Conservation (phyloP, 2,797 vertebrate species). For the Neosilurus hyrtlii region DNA sequence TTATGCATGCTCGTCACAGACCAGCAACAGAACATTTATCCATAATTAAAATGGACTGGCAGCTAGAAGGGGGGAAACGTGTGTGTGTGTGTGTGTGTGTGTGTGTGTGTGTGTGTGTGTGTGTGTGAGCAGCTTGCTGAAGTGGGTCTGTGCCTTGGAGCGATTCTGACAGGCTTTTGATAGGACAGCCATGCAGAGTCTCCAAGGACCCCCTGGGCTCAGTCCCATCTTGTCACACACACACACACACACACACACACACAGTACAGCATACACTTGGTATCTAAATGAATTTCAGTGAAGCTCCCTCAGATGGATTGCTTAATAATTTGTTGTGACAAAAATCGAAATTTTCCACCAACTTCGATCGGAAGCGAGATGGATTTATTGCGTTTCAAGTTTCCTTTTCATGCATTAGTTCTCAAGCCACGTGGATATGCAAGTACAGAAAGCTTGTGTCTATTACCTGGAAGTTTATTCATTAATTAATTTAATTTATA, state of each 20-base stretch:
- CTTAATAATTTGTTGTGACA: conserved; percentile 8
- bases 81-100: conserved; percentile 20
- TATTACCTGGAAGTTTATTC: not conserved
- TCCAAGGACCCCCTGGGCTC: conserved; percentile 38
- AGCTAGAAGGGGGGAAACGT: conserved; percentile 30
- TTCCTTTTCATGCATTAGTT: not conserved
- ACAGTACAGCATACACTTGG: conserved; percentile 18
- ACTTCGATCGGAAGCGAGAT: not conserved
- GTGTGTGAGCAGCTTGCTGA: conserved; percentile 31
- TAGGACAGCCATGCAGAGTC: conserved; percentile 41
- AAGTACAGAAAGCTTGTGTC: not conserved
- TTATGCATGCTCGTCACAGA: conserved; percentile 41
- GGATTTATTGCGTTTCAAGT: not conserved
- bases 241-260: conserved; percentile 6
- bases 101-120: conserved; percentile 16
- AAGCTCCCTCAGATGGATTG: conserved; percentile 9
- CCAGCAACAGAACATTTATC: conserved; percentile 46
- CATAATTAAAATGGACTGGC: conserved; percentile 50
- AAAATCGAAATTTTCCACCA: not conserved
- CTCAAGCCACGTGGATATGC: not conserved
- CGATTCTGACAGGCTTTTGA: conserved; percentile 43
- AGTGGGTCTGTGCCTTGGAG: conserved; percentile 40
- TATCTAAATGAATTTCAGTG: conserved; percentile 11
- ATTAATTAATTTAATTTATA: not conserved
- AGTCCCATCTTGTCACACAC: conserved; percentile 14